Evolutionary conservation across 2,888 invertebrate species (phyloP).

Genomic region (Ophioninae sp.): DNA sequence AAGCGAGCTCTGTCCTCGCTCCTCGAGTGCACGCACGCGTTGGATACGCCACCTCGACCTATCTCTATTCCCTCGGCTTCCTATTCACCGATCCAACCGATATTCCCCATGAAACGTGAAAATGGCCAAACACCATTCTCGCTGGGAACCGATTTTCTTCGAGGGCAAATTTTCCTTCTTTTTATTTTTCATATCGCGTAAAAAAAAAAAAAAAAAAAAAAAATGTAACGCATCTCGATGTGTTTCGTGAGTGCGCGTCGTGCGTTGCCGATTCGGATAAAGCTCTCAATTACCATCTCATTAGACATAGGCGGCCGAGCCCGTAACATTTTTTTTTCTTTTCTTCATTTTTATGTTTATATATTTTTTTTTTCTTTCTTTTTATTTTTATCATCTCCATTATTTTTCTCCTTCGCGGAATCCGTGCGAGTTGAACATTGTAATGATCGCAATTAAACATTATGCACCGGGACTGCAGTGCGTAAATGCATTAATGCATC

Average conservation of each 20-base stretch:
- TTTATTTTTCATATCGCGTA: background rate
- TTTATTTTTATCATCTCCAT: too few species aligned
- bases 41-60: slow-evolving; percentile 69
- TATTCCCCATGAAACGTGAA: background rate
- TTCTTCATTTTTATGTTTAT: background rate
- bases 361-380: too few species aligned
- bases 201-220: background rate
- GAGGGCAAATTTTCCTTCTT: too few species aligned
- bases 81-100: slow-evolving; percentile 17
- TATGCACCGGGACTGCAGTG: slow-evolving; percentile 13
- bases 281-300: slow-evolving; percentile 1
- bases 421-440: slow-evolving; percentile 23
- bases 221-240: background rate
- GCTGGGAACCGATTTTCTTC: too few species aligned
- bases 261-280: slow-evolving; percentile 1
- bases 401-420: slow-evolving; percentile 14
- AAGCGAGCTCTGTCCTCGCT: slow-evolving; percentile 76
- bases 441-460: slow-evolving; percentile 45
- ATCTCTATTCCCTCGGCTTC: slow-evolving; percentile 68
- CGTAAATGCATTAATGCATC: slow-evolving; percentile 45
- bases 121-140: too few species aligned
- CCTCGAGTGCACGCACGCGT: slow-evolving; percentile 62
- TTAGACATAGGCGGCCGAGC: background rate
- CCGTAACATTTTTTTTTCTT: background rate
- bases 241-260: background rate